Evolutionary conservation across 1,140 invertebrate species (phyloP), one percentile per base, ranked within the genome.

Genomic region (Brachionus angularis): DNA sequence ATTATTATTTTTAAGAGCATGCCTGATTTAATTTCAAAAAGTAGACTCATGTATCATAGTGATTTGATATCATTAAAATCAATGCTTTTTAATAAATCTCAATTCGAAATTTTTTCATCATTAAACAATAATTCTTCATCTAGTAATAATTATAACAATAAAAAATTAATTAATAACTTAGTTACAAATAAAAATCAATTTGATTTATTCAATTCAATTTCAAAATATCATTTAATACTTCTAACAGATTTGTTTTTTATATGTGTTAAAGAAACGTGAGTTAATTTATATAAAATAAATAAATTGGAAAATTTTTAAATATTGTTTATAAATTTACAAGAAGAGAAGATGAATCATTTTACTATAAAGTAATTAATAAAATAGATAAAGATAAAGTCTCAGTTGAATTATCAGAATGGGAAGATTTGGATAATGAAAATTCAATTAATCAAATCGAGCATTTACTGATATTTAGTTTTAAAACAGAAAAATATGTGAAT

Each of bases 241-340:
- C 39, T 58, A 12, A 39, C 33, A n/a, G 33, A 58, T 58, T 39
- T 58, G 8, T 36, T 58, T 27, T 58, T 39, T 58, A 58, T 58
- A 39, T 58, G 53, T 34, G 21, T 39, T 14, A 58, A 58, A 58
- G 53, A 58, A 58, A 34, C 18, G 53, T 58, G 39, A 39, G 16
- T 2, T n/a, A n/a, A n/a, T n/a, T n/a, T n/a, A 5, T 8, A 36
- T 0, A 5, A 58, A 18, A 36, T 33, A 7, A 33, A 33, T 2
- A 39, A 25, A 58, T 23, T 14, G 27, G 3, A 12, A 14, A 23
- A n/a, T 18, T 16, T 10, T 33, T n/a, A 10, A 5, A 29, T 10
- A 14, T 21, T 12, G 21, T 14, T 12, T 8, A 25, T 39, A 5
- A 29, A 14, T 58, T 42, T 39, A 12, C 12, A 42, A 58, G 53